Conservation (phyloP, 2,888 invertebrate species). For the Aelia acuminata region DNA sequence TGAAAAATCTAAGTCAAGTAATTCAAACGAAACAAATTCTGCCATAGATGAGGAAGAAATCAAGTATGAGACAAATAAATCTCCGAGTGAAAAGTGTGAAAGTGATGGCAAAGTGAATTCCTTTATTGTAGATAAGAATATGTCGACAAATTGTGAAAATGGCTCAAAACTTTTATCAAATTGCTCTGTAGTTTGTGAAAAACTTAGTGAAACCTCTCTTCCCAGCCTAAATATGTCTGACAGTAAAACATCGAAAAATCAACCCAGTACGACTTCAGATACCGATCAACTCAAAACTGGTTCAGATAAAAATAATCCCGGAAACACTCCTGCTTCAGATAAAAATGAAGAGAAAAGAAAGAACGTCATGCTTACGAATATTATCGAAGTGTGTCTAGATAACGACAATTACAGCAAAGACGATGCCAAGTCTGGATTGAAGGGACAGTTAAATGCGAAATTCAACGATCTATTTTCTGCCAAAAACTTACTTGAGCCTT, state of each 20-base stretch:
- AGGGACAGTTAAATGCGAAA: conserved; percentile 57
- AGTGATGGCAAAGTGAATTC: neutral
- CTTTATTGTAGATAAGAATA: neutral
- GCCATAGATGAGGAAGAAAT: neutral
- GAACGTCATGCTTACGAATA: conserved; percentile 61
- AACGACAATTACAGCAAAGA: conserved; percentile 53
- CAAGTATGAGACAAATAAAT: neutral
- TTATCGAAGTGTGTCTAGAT: conserved; percentile 60
- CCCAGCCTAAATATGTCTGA: neutral
- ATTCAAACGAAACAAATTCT: neutral
- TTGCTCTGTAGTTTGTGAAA: conserved; percentile 14
- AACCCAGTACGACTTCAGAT: neutral
- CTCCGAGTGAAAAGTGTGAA: neutral
- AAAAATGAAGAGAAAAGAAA: conserved; percentile 50
- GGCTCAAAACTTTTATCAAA: neutral
- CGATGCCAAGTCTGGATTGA: conserved; percentile 38
- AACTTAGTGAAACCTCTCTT: neutral
- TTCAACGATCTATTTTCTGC: conserved; percentile 61
- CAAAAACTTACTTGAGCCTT: conserved; percentile 58
- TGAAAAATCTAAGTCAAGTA: neutral
- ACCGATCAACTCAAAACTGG: neutral
- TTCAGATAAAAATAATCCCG: neutral
- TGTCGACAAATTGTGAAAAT: neutral
- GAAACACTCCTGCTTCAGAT: neutral
- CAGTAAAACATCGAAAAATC: neutral